phyloP scores from a whole-genome alignment of 2,888 invertebrate genomes.

The Anorthoa munda region DNA sequence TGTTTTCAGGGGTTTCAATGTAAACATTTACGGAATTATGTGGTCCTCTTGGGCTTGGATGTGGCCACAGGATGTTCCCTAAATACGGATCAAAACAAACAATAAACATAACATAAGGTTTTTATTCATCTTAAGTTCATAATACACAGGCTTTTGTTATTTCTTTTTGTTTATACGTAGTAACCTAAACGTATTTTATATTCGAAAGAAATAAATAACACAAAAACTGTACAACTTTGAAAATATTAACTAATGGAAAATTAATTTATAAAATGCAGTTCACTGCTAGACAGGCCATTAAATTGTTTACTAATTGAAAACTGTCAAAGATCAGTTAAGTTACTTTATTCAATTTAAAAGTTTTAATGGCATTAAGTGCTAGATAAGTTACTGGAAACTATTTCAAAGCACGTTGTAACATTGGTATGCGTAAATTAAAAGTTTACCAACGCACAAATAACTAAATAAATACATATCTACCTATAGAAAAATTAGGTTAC shows the following conservation, averaged over 20 bases:
- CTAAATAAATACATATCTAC: background rate
- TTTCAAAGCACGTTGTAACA: background rate
- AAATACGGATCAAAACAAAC: constrained; percentile 9
- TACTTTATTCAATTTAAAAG: constrained; percentile 12
- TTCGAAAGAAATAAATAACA: background rate
- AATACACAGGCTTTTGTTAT: background rate
- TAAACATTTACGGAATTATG: constrained; percentile 10
- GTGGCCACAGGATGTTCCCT: background rate
- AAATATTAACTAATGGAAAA: background rate
- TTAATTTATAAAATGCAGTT: background rate
- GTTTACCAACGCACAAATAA: background rate
- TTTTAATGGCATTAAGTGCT: background rate
- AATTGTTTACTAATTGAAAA: background rate
- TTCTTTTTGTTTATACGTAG: background rate
- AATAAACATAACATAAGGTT: constrained; percentile 3
- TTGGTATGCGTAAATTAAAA: background rate
- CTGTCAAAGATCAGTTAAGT: background rate
- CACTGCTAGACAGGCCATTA: background rate
- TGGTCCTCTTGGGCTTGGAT: background rate
- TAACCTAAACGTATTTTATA: no score
- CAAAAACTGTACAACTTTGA: background rate
- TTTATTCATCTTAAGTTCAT: constrained; percentile 5
- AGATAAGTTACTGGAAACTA: background rate
- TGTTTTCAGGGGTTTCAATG: constrained; percentile 16
- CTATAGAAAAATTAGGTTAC: background rate